Evolutionary conservation across 2,113 vertebrate species (phyloP), one percentile per base, ranked within the genome.

Genomic region (Crotalus tigris): DNA sequence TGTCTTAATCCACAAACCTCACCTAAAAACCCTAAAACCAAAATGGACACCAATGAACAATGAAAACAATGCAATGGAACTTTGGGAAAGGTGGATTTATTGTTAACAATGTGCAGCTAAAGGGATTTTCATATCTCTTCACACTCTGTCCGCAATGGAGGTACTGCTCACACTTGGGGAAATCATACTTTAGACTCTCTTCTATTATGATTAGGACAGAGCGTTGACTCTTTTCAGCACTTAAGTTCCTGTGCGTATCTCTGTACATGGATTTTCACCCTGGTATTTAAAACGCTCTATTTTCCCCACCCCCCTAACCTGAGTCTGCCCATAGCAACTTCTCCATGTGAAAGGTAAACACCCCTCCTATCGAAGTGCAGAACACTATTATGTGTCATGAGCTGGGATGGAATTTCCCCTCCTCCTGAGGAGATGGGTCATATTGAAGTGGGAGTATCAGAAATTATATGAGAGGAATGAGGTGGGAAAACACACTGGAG

Each of bases 391-490:
- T 92, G 75, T 93, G 91, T 93, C 93, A 2, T 87, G 87, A 21
- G n/a, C 0, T 0, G 44, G 15, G 23, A 94, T 69, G 94, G 95
- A 94, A 96, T 94, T 86, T 91, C 90, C 44, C 87, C 87, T 91
- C 87, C 88, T 91, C 69, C 92, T 87, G 53, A 94, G 29, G 89
- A 90, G 91, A 95, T 95, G 0, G 0, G 86, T 95, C 55, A 33
- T 39, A 75, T 87, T 59, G 26, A 59, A 2, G 49, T 94, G 93
- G 95, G 91, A 0, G 91, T 95, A 64, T 85, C 44, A 93, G 94
- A 93, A n/a, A 93, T 75, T 87, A 85, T 95, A 53, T 39, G 87
- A 94, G 95, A 95, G 29, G 86, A 5, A 33, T 90, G 49, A 92
- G 51, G 69, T 21, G 91, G 81, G 94, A 85, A 0, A 91, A 90